These are phyloP conservation scores for Lota lota DNA, from an alignment of 2,113 vertebrate genomes.

Conservation along the genomic window DNA sequence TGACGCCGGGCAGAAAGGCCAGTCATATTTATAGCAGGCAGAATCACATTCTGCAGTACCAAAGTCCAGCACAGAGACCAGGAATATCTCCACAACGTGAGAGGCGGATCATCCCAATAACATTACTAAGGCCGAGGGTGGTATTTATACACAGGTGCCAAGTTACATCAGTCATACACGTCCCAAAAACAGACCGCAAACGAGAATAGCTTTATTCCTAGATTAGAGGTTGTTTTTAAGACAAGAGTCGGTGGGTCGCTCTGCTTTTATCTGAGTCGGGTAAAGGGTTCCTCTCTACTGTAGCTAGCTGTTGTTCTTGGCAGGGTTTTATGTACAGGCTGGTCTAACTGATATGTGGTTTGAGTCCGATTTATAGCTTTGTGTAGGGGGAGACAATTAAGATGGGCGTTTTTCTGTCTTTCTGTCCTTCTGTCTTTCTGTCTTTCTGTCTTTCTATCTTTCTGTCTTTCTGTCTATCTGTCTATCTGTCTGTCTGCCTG, in stretches of 20 bases:
- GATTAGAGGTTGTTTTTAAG: too few relatives aligned
- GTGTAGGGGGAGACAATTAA: too few relatives aligned
- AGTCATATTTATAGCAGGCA: constrained; percentile 89
- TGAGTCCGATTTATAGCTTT: too few relatives aligned
- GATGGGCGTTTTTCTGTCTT: too few relatives aligned
- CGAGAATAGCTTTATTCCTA: too few relatives aligned
- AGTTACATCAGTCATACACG: constrained; percentile 36
- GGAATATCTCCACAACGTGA: constrained; percentile 47
- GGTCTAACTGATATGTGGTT: too few relatives aligned
- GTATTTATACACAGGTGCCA: constrained; percentile 28
- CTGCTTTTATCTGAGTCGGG: too few relatives aligned
- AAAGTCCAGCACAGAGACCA: constrained; percentile 60
- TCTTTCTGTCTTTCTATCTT: neutral
- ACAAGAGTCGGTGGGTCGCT: too few relatives aligned
- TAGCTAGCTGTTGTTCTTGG: too few relatives aligned
- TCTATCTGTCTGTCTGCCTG: neutral
- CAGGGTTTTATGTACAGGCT: too few relatives aligned
- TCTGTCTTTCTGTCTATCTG: constrained; percentile 1
- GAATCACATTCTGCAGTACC: constrained; percentile 78
- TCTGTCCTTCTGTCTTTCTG: neutral
- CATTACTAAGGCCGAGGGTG: constrained; percentile 22
- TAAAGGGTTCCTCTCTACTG: too few relatives aligned
- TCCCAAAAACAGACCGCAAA: too few relatives aligned
- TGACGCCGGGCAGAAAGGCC: constrained; percentile 82
- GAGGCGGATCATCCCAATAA: constrained; percentile 30